Base-by-base conservation (phyloP, 2,113 vertebrate genomes). In the Macaca mulatta region DNA sequence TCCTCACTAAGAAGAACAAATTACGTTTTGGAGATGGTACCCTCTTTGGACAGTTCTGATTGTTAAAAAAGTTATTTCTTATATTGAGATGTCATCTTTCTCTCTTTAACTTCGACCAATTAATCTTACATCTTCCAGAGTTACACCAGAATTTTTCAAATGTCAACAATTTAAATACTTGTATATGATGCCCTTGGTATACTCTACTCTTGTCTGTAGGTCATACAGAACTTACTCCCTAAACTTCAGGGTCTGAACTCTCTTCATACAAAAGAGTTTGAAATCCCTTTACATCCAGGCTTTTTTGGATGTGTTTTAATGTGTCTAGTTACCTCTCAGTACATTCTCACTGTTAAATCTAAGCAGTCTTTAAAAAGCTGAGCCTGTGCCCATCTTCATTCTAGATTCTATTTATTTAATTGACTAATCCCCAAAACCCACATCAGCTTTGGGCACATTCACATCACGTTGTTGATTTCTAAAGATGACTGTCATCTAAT, bases 401-500 rank as follows among this genome's bases (percentile, higher is more conserved):
- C 89, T 48, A 78, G 20, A 90, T 48, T 72, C 50, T 81, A 4
- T 59, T 82, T 84, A 89, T 83, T 93, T 50, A 82, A 12, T 10
- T 70, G 70, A 87, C 61, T 27, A 35, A 50, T 70, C 27, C 67
- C 16, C n/a, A 85, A 78, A 91, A 27, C n/a, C 22, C 38, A 50
- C n/a, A 86, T 93, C 89, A 82, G 38, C 81, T 95, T 89, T 86
- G 89, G 38, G 70, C 17, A 87, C 43, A 95, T 88, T 48, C 81
- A 77, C 22, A 95, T 92, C 84, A 87, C 48, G 80, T n/a, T 64
- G 45, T 59, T 96, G 70, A 89, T 96, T 94, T 95, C 87, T 88
- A 85, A 61, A 93, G 83, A 82, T 48, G 72, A 82, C 80, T 97
- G 90, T 90, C 74, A 93, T 94, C 77, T 88, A 90, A 88, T 93